Percentiles rank a stretch among this genome's conserved stretches.
Evolutionary conservation across 2,113 vertebrate species (phyloP).

Genomic region (Erpornis zantholeuca): DNA sequence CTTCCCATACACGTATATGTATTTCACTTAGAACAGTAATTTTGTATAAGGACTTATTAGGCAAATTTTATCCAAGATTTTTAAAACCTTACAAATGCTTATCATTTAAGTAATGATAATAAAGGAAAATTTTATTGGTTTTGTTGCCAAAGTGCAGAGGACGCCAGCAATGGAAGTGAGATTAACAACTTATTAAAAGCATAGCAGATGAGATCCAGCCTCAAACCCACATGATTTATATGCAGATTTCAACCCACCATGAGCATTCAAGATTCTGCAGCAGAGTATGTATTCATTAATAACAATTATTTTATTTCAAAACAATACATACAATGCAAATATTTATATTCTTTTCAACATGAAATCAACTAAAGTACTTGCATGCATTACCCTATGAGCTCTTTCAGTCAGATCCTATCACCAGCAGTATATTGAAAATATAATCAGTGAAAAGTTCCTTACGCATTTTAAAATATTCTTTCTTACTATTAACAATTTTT

Average conservation of each 20-base stretch:
- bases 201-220: neutral
- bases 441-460: neutral
- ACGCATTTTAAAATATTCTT: neutral
- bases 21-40: neutral
- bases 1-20: neutral
- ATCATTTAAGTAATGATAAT: neutral
- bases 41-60: neutral
- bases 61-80: neutral
- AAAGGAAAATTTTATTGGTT: neutral
- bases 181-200: neutral
- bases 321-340: neutral
- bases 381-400: neutral
- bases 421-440: neutral
- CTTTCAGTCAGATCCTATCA: neutral
- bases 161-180: neutral
- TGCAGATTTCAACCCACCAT: neutral
- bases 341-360: neutral
- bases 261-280: neutral
- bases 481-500: neutral
- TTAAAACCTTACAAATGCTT: neutral
- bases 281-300: neutral
- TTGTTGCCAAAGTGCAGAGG: neutral
- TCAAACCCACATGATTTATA: neutral
- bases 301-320: neutral
- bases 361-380: neutral